Percentiles rank a stretch among this genome's conserved stretches.
Conservation (phyloP, 2,888 invertebrate species). For the Lumbricus terrestris region DNA sequence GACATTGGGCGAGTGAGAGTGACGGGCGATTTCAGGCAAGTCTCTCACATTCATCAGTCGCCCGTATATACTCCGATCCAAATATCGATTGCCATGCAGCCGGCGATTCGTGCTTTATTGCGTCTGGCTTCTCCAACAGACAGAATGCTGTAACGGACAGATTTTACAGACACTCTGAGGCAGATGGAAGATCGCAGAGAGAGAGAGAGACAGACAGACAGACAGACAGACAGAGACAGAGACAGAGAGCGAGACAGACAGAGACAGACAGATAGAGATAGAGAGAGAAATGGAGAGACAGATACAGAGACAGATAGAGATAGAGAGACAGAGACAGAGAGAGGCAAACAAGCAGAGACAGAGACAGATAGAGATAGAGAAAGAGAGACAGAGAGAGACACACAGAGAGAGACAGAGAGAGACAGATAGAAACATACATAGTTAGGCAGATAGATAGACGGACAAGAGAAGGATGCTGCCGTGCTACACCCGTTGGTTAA, state of each 20-base stretch:
- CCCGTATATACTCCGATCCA: background rate
- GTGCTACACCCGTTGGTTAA: background rate
- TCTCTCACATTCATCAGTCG: background rate
- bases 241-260: background rate
- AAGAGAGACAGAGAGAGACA: too few species aligned
- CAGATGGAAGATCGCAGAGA: too few species aligned
- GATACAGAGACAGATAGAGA: background rate
- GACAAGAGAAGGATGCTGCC: background rate
- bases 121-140: background rate
- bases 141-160: too few species aligned
- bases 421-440: too few species aligned
- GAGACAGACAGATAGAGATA: too few species aligned
- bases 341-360: too few species aligned
- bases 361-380: too few species aligned
- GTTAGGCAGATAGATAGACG: background rate
- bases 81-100: background rate
- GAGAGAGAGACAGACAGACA: background rate
- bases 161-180: too few species aligned
- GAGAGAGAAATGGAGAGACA: background rate
- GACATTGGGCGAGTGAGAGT: background rate
- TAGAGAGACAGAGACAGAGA: background rate
- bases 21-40: too few species aligned
- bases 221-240: background rate
- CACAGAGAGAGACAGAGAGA: too few species aligned
- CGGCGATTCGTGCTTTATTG: background rate